A percentile compares a stretch with the other conserved stretches of the same genome.
phyloP scores from a whole-genome alignment of 2,888 invertebrate genomes.

The Noctua janthe region DNA sequence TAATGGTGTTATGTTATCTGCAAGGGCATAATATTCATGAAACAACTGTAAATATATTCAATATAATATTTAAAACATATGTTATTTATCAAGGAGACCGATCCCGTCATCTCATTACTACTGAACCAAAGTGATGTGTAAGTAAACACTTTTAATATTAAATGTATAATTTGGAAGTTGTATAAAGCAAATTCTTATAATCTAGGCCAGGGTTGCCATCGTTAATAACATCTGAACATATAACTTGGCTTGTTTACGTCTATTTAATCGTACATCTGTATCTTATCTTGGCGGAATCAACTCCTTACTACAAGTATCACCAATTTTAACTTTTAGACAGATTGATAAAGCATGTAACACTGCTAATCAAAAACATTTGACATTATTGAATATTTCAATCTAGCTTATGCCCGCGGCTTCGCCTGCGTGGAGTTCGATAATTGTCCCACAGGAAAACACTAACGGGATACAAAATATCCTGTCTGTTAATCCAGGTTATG shows the following conservation, averaged over 20 bases:
- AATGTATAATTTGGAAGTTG: constrained; percentile 47
- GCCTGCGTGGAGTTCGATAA: too few relatives aligned
- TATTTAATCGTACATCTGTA: constrained; percentile 55
- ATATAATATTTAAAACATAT: constrained; percentile 12
- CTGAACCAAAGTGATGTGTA: constrained; percentile 31
- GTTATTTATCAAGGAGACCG: constrained; percentile 20
- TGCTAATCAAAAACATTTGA: constrained; percentile 25
- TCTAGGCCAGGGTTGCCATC: constrained; percentile 71
- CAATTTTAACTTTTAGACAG: constrained; percentile 47
- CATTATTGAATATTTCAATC: constrained; percentile 2
- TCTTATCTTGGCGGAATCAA: constrained; percentile 61
- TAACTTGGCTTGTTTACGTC: constrained; percentile 62
- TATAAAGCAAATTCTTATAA: constrained; percentile 62
- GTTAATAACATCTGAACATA: constrained; percentile 64
- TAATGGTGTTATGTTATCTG: constrained; percentile 26
- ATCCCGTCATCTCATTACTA: constrained; percentile 33
- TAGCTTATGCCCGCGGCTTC: too few relatives aligned
- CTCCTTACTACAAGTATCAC: constrained; percentile 30
- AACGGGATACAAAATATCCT: too few relatives aligned
- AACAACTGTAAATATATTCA: constrained; percentile 11
- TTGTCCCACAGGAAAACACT: too few relatives aligned
- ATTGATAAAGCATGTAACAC: constrained; percentile 34
- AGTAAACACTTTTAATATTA: constrained; percentile 54
- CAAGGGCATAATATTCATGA: constrained; percentile 22
- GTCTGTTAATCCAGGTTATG: too few relatives aligned